phyloP scores from a whole-genome alignment of 2,888 invertebrate species.

The Zaprionus lineosus region DNA sequence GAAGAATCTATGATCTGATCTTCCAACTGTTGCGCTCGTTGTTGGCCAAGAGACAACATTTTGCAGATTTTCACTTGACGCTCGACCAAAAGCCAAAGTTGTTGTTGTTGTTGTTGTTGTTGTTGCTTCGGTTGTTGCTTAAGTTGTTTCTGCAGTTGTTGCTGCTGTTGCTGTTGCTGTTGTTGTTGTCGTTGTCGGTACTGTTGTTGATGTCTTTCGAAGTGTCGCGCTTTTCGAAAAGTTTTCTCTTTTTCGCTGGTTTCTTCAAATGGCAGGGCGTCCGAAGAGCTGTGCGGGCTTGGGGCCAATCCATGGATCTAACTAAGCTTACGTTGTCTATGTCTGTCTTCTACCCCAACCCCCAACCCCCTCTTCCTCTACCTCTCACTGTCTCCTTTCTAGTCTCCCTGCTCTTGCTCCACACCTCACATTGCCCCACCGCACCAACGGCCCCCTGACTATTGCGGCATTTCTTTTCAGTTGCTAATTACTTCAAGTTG shows the following conservation, averaged over 20 bases:
- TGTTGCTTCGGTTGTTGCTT: background rate
- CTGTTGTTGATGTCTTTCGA: conserved; percentile 26
- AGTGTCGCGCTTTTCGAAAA: conserved; percentile 55
- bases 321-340: too few species aligned
- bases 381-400: background rate
- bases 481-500: conserved; percentile 72
- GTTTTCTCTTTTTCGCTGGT: conserved; percentile 62
- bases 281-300: background rate
- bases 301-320: conserved; percentile 46
- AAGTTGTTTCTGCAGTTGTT: background rate
- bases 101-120: conserved; percentile 19
- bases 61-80: conserved; percentile 45
- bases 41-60: conserved; percentile 33
- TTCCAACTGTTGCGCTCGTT: conserved; percentile 6
- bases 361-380: background rate
- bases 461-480: conserved; percentile 68
- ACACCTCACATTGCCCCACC: too few species aligned
- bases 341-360: conserved; percentile 16
- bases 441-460: conserved; percentile 26
- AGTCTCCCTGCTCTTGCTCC: conserved; percentile 14
- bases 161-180: conserved; percentile 22
- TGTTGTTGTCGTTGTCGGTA: conserved; percentile 8
- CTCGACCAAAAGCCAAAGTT: conserved; percentile 45
- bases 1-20: background rate
- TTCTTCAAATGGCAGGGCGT: conserved; percentile 10